Conservation (phyloP, 2,888 invertebrate species). For the Phortica magna region DNA sequence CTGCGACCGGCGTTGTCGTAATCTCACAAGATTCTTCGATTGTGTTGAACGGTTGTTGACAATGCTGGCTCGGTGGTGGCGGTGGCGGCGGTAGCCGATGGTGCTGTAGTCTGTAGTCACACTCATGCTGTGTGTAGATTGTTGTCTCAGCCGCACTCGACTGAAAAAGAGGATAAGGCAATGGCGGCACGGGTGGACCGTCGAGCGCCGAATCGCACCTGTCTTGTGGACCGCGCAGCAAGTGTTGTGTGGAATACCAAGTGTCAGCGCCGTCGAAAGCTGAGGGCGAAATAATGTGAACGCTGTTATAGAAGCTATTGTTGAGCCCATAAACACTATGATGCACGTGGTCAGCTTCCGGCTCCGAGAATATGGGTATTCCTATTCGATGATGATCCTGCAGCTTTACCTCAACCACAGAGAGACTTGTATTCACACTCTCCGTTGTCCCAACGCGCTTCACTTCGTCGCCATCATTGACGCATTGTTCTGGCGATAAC, state of each 20-base stretch:
- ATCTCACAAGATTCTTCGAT: not conserved
- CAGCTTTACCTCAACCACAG: not conserved
- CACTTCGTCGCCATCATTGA: not conserved
- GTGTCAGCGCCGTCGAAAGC: constrained; percentile 77
- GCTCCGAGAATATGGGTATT: constrained; percentile 76
- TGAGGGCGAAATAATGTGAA: constrained; percentile 53
- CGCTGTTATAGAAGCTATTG: constrained; percentile 43
- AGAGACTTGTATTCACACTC: not conserved
- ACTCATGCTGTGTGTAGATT: not conserved
- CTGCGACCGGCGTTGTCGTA: constrained; percentile 50
- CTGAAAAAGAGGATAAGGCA: constrained; percentile 69
- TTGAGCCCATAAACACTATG: constrained; percentile 75
- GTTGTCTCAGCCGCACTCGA: not conserved
- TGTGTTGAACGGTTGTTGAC: not conserved
- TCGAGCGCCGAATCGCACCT: no score
- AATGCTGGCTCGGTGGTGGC: not conserved
- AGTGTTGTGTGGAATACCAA: constrained; percentile 81
- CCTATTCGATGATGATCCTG: constrained; percentile 78
- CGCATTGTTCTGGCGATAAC: not conserved
- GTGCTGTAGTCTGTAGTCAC: constrained; percentile 60
- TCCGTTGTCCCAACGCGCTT: not conserved
- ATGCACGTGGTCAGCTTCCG: constrained; percentile 43
- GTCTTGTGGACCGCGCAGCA: no score
- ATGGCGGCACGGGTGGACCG: constrained; percentile 81
- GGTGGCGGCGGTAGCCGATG: constrained; percentile 26